Evolutionary conservation across 2,888 invertebrate species (phyloP), one percentile per base, ranked within the genome.

Genomic region (Zonitis immaculata): DNA sequence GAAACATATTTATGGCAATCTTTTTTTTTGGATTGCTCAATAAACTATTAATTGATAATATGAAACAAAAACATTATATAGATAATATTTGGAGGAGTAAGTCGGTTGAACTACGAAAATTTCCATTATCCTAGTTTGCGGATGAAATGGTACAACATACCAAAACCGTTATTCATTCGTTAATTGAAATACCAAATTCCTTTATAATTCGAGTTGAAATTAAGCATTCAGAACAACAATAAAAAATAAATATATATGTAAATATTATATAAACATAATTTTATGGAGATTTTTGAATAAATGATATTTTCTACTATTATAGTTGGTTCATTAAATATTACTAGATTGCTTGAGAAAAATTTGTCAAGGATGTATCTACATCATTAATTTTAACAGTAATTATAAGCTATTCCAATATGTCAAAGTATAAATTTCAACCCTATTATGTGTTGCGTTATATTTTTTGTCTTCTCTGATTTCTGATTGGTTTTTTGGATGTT

Each of bases 401-500:
- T 51, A 51, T 50, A 28, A 7, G 42, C 14, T 11, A 46, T 45
- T 46, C 39, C 46, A 51, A 46, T 51, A 42, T 42, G 46, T 51
- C 51, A 51, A 39, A 46, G 42, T 35, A 50, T 18, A 6, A 18
- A 18, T 39, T 39, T 39, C 39, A 20, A 39, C 39, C 20, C 39
- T 39, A 39, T 39, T 28, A 51, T 51, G 42, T 39, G 27, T 49
- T 42, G 47, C 35, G 48, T 44, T 39, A 25, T 52, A 44, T 52
- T 30, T 52, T 44, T 20, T 35, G 48, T 27, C 18, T 32, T 32
- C 39, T 44, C 14, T 35, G 48, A 35, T 25, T 32, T 32, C 39
- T 48, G 52, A 52, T 52, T 52, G 44, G 48, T 48, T 48, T 35
- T 52, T 44, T 52, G 52, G 52, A 32, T 35, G 30, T 52, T 44